Evolutionary conservation across 2,797 vertebrate genomes (phyloP).

Genomic region (Dermochelys coriacea): DNA sequence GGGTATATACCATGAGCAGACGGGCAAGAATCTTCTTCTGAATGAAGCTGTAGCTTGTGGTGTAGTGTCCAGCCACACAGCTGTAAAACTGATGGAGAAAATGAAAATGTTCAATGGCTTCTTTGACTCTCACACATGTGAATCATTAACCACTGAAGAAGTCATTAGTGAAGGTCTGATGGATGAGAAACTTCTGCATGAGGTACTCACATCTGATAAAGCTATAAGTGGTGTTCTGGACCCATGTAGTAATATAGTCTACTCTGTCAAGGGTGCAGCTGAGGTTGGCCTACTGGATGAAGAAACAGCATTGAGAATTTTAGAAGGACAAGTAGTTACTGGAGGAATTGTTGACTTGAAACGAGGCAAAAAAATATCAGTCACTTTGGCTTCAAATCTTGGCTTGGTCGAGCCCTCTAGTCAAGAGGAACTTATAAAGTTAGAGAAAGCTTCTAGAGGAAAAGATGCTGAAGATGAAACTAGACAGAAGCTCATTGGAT

Average conservation of each 20-base stretch:
- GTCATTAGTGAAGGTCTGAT: constrained; percentile 90
- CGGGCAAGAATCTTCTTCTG: constrained; percentile 85
- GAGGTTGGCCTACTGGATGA: constrained; percentile 87
- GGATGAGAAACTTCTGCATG: constrained; percentile 91
- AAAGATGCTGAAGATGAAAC: constrained; percentile 80
- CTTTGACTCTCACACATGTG: constrained; percentile 84
- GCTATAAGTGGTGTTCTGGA: constrained; percentile 91
- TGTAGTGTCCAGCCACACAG: constrained; percentile 86
- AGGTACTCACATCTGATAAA: constrained; percentile 90
- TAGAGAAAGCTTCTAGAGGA: constrained; percentile 93
- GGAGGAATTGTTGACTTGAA: constrained; percentile 93
- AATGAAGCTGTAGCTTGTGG: constrained; percentile 88
- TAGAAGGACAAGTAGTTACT: constrained; percentile 93
- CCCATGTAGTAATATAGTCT: constrained; percentile 79
- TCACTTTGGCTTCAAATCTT: constrained; percentile 92
- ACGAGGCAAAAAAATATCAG: constrained; percentile 91
- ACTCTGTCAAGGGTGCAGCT: constrained; percentile 89
- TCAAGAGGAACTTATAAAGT: constrained; percentile 83
- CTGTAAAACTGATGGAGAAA: constrained; percentile 90
- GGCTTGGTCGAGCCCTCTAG: constrained; percentile 85
- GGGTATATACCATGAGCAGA: constrained; percentile 85
- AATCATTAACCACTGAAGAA: constrained; percentile 88
- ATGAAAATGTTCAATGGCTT: constrained; percentile 93
- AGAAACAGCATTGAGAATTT: constrained; percentile 85
- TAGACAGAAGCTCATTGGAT: constrained; percentile 82